These are phyloP conservation scores for Ariolimax columbianus DNA, from an alignment of 2,888 invertebrate species.

Conservation along the genomic window DNA sequence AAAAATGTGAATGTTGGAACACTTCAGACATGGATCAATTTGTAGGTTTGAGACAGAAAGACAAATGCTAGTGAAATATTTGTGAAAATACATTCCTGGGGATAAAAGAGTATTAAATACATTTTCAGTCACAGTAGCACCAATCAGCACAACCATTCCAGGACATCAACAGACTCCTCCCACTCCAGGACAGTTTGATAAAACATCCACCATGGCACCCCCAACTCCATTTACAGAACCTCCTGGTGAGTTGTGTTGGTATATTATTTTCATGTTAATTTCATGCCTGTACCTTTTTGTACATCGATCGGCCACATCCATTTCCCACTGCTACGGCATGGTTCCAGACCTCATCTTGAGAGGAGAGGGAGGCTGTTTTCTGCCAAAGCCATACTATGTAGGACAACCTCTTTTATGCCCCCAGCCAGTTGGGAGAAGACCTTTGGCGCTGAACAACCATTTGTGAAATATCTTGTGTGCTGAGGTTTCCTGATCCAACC, in stretches of 20 bases:
- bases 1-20: too few species aligned
- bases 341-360: too few species aligned
- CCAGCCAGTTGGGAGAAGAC: too few species aligned
- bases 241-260: conserved; percentile 38
- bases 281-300: not conserved
- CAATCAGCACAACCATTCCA: not conserved
- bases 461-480: too few species aligned
- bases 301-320: not conserved
- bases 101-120: not conserved
- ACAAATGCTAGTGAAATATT: not conserved
- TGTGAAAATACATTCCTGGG: not conserved
- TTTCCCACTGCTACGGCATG: too few species aligned
- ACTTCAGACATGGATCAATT: not conserved
- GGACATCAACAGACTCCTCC: conserved; percentile 4
- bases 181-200: conserved; percentile 7
- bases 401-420: too few species aligned
- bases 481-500: too few species aligned
- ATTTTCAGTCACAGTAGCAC: not conserved
- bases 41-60: not conserved
- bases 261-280: too few species aligned
- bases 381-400: too few species aligned
- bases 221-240: conserved; percentile 33
- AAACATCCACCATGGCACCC: not conserved
- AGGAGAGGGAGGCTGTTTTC: too few species aligned
- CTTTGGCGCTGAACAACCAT: too few species aligned